phyloP scores from a whole-genome alignment of 2,113 vertebrate genomes.

The Jacana jacana region DNA sequence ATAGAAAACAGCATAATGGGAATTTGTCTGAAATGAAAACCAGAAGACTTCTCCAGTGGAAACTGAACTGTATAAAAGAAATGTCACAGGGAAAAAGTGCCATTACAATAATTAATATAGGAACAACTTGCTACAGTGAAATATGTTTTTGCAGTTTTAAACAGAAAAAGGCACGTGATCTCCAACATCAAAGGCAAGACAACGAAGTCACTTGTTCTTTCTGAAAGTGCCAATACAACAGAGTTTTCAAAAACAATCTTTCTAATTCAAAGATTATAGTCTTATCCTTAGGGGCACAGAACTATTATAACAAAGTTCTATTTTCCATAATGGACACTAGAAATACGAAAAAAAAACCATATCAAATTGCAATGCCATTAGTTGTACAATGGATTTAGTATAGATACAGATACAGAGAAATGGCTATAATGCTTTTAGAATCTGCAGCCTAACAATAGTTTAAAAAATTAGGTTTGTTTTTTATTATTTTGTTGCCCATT shows the following conservation, averaged over 20 bases:
- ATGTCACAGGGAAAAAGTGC: not conserved
- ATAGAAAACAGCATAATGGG: not conserved
- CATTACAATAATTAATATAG: not conserved
- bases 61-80: not conserved
- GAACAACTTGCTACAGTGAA: not conserved
- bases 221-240: not conserved
- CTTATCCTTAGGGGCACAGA: not conserved
- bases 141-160: not conserved
- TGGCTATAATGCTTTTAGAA: not conserved
- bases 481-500: not conserved
- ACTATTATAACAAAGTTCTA: not conserved
- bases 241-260: not conserved
- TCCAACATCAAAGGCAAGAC: not conserved
- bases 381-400: not conserved
- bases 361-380: not conserved
- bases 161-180: not conserved
- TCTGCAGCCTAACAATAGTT: not conserved
- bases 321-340: not conserved
- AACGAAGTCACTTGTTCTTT: not conserved
- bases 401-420: not conserved
- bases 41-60: not conserved
- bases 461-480: not conserved
- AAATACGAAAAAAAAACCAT: not conserved
- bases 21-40: constrained; percentile 27
- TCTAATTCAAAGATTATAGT: not conserved